phyloP scores from a whole-genome alignment of 2,797 vertebrate genomes.

The Myiothlypis chrysogaster region DNA sequence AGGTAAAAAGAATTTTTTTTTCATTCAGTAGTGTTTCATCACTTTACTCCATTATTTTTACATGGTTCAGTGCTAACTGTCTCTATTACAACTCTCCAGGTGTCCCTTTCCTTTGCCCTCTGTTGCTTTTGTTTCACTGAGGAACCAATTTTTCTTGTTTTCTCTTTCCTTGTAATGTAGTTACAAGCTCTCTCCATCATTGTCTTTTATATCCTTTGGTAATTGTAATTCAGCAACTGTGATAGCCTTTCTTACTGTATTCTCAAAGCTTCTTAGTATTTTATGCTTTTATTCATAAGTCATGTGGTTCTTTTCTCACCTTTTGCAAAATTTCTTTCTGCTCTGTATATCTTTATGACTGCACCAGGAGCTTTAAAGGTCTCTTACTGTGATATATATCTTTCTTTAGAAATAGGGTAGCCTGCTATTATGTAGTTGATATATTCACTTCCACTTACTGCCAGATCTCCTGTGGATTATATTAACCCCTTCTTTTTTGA shows the following conservation, averaged over 20 bases:
- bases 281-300: background rate
- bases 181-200: background rate
- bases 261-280: background rate
- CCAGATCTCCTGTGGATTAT: background rate
- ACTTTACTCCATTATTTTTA: background rate
- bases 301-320: background rate
- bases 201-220: background rate
- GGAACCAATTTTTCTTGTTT: background rate
- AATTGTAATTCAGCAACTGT: background rate
- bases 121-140: background rate
- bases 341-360: background rate
- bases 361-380: background rate
- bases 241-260: background rate
- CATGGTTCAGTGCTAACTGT: background rate
- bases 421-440: background rate
- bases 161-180: background rate
- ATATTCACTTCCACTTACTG: background rate
- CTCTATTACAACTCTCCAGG: background rate
- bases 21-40: background rate
- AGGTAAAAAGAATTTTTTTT: background rate
- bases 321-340: background rate
- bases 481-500: background rate
- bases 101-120: background rate
- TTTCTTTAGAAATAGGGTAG: background rate
- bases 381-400: background rate